These are phyloP conservation scores for Nyleta sp. DNA, from an alignment of 2,888 invertebrate genomes.

Conservation along the genomic window DNA sequence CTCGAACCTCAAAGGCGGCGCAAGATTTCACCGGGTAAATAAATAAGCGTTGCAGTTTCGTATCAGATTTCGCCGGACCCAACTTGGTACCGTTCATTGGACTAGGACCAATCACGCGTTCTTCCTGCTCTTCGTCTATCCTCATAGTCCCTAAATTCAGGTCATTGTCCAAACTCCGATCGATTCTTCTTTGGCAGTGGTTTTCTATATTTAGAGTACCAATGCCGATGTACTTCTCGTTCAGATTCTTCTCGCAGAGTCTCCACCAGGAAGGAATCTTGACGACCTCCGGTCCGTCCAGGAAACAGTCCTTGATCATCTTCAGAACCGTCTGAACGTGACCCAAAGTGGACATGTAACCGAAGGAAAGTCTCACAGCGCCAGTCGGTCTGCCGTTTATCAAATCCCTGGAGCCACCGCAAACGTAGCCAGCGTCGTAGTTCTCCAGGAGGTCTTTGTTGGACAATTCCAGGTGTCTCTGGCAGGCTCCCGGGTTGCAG, in stretches of 20 bases:
- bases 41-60: constrained; percentile 83
- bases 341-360: constrained; percentile 91
- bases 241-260: constrained; percentile 12
- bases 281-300: constrained; percentile 83
- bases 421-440: constrained; percentile 94
- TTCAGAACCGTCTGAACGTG: constrained; percentile 89
- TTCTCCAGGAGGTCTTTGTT: constrained; percentile 89
- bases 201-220: constrained; percentile 1
- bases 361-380: constrained; percentile 95
- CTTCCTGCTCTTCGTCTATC: background rate
- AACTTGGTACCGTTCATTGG: background rate
- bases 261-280: constrained; percentile 78
- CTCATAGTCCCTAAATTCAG: background rate
- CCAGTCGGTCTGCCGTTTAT: constrained; percentile 95
- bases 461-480: constrained; percentile 88
- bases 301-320: constrained; percentile 91
- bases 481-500: constrained; percentile 98
- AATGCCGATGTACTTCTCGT: constrained; percentile 9
- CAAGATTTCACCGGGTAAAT: constrained; percentile 97
- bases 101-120: background rate
- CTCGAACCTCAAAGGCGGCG: constrained; percentile 87
- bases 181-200: no score
- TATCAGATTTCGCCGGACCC: constrained; percentile 2
- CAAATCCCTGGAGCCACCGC: constrained; percentile 94
- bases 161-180: background rate